Evolutionary conservation across 2,888 invertebrate species (phyloP).

Genomic region (Neoascia interrupta): DNA sequence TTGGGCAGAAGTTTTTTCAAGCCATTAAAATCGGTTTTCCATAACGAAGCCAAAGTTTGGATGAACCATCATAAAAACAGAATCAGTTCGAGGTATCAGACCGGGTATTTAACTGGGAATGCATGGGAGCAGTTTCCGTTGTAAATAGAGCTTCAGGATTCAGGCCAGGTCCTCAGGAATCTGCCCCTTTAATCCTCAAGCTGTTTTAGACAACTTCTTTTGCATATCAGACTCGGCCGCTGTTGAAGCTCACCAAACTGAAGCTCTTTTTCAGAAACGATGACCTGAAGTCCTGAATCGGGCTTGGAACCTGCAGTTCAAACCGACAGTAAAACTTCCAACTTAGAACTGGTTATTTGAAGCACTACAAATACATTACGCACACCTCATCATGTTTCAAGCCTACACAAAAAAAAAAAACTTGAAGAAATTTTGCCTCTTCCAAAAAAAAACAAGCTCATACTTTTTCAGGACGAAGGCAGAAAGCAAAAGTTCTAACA

Average conservation of each 20-base stretch:
- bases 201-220: slow-evolving; percentile 4
- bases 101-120: slow-evolving; percentile 1
- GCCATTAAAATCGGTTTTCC: neutral
- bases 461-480: too few relatives aligned
- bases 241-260: neutral
- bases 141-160: slow-evolving; percentile 3
- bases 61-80: neutral
- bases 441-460: too few relatives aligned
- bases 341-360: too few relatives aligned
- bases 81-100: neutral
- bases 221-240: slow-evolving; percentile 1
- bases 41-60: neutral
- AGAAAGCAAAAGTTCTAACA: too few relatives aligned
- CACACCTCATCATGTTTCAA: neutral
- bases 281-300: neutral
- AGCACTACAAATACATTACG: neutral
- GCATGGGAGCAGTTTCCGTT: slow-evolving; percentile 7
- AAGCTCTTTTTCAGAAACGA: neutral
- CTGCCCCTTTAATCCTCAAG: slow-evolving; percentile 5
- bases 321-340: too few relatives aligned
- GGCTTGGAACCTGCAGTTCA: neutral
- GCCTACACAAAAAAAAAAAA: neutral
- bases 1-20: neutral
- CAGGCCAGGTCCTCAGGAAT: slow-evolving; percentile 1
- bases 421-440: too few relatives aligned